A percentile compares a stretch with the other conserved stretches of the same genome.
phyloP scores from a whole-genome alignment of 2,113 vertebrate species.

The Pomatostomus ruficeps region DNA sequence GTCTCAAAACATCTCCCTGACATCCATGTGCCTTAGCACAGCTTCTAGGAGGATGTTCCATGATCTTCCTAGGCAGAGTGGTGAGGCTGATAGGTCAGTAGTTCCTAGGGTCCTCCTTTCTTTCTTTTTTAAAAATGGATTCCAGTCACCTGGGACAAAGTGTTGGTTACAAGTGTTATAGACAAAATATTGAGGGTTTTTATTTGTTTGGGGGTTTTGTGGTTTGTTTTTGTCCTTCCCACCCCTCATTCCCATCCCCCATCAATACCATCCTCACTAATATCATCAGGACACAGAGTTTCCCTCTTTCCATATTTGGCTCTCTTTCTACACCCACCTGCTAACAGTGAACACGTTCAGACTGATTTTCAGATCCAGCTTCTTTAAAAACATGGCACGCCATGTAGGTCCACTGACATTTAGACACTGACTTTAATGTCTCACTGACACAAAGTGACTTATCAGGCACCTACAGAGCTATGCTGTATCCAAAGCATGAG shows the following conservation, averaged over 20 bases:
- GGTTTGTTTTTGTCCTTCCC: neutral
- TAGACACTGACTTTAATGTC: neutral
- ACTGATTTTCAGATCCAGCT: neutral
- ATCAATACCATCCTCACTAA: neutral
- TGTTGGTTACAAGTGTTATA: neutral
- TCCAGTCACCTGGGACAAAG: neutral
- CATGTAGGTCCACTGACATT: neutral
- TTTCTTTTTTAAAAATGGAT: neutral
- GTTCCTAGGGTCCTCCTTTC: neutral
- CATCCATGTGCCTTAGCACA: neutral
- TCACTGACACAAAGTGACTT: neutral
- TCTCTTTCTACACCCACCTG: neutral
- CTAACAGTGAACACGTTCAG: neutral
- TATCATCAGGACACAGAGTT: neutral
- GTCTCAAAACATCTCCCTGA: neutral
- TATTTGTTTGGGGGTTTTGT: neutral
- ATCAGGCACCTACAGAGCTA: neutral
- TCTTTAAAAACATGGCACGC: neutral
- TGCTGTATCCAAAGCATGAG: neutral
- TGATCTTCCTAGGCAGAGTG: neutral
- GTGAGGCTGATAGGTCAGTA: neutral
- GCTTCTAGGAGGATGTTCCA: rapidly evolving
- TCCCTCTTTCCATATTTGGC: neutral
- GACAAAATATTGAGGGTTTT: neutral
- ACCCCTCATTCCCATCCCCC: no score